Percentiles rank a stretch among this genome's conserved stretches.
These are phyloP conservation scores for Etheostoma perlongum DNA, from an alignment of 2,797 vertebrate genomes.

Conservation along the genomic window DNA sequence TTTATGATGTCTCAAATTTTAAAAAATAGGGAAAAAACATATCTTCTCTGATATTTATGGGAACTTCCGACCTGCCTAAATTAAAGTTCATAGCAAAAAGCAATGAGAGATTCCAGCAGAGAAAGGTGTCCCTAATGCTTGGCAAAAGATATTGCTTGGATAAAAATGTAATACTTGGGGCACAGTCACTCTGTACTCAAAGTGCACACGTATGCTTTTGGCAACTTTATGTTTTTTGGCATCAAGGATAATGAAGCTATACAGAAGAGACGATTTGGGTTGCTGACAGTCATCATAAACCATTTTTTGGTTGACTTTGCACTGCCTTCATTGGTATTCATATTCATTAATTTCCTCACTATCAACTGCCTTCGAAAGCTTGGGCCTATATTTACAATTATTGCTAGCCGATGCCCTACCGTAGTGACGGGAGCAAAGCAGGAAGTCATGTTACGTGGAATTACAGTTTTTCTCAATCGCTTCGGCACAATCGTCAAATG, in stretches of 20 bases:
- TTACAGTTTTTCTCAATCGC: too few species aligned
- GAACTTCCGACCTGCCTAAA: background rate
- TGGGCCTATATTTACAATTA: too few species aligned
- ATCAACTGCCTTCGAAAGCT: background rate
- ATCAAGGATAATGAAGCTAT: conserved; percentile 5
- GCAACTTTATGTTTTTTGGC: conserved; percentile 33
- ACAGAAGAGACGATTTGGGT: background rate
- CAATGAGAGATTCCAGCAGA: conserved; percentile 21
- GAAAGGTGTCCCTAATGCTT: conserved; percentile 15
- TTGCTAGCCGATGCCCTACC: too few species aligned
- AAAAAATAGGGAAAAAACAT: background rate
- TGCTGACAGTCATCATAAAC: conserved; percentile 20
- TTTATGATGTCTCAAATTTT: conserved; percentile 4
- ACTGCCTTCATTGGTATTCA: background rate
- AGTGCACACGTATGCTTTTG: conserved; percentile 32
- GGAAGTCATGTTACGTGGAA: too few species aligned
- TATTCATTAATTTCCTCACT: background rate
- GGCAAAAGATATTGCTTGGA: conserved; percentile 38
- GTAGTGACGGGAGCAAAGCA: too few species aligned
- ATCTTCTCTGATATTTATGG: conserved; percentile 9
- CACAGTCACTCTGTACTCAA: conserved; percentile 20
- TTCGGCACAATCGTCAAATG: too few species aligned
- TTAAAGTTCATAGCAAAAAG: conserved; percentile 29
- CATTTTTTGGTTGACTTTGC: conserved; percentile 30
- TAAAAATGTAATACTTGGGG: conserved; percentile 17